Conservation (phyloP, 2,888 invertebrate genomes). For the Stictocephala bisonia region DNA sequence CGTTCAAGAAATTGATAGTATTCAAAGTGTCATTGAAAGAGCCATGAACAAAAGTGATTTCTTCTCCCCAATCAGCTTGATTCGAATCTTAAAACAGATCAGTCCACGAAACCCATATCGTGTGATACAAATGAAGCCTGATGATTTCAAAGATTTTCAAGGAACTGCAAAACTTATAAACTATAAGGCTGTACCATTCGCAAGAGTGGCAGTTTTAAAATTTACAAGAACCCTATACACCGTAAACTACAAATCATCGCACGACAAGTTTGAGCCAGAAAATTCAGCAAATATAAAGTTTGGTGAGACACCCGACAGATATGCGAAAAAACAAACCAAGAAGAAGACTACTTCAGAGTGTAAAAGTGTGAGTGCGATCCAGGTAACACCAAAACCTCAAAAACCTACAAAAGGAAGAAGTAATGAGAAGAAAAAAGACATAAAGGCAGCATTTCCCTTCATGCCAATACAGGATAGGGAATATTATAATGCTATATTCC, state of each 20-base stretch:
- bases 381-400: conserved; percentile 30
- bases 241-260: conserved; percentile 26
- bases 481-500: too few species aligned
- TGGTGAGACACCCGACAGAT: conserved; percentile 9
- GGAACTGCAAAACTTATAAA: conserved; percentile 38
- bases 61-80: conserved; percentile 34
- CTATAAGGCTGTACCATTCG: conserved; percentile 33
- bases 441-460: conserved; percentile 31
- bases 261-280: conserved; percentile 26
- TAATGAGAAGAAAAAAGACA: conserved; percentile 38
- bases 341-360: conserved; percentile 20
- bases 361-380: conserved; percentile 15
- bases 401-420: conserved; percentile 19
- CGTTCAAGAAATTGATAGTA: conserved; percentile 33
- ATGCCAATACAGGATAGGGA: conserved; percentile 35
- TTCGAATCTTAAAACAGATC: conserved; percentile 27
- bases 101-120: conserved; percentile 28
- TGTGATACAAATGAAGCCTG: conserved; percentile 35
- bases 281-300: conserved; percentile 23
- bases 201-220: conserved; percentile 12
- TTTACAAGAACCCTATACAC: conserved; percentile 34
- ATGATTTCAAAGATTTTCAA: conserved; percentile 40
- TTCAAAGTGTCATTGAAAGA: conserved; percentile 11
- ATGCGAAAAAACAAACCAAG: neutral
- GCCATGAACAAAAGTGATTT: conserved; percentile 37